phyloP scores from a whole-genome alignment of 2,888 invertebrate species.

The Rambutsinella grinnellia region DNA sequence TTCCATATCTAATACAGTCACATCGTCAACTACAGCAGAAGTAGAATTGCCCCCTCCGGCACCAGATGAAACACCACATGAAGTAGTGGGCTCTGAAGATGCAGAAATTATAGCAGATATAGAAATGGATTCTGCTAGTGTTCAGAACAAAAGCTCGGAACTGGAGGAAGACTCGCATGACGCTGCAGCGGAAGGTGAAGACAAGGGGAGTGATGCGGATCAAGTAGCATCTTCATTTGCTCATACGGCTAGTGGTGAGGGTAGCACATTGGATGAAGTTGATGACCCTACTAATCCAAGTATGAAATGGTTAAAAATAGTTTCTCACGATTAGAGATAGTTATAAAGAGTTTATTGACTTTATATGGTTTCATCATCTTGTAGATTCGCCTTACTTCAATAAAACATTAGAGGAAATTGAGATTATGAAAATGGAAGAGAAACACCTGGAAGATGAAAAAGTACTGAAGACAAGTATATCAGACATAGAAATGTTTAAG shows the following conservation, averaged over 20 bases:
- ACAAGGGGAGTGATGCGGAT: constrained; percentile 27
- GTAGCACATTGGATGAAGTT: constrained; percentile 37
- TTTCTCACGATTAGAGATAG: background rate
- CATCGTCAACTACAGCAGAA: constrained; percentile 25
- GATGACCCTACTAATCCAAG: constrained; percentile 56
- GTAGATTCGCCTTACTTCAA: constrained; percentile 64
- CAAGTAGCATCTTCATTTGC: constrained; percentile 51
- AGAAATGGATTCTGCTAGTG: constrained; percentile 26
- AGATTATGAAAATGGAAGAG: constrained; percentile 63
- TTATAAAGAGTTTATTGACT: background rate
- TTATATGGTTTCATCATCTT: background rate
- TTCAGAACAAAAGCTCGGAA: constrained; percentile 56
- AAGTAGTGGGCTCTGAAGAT: constrained; percentile 42
- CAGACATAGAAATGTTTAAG: constrained; percentile 75
- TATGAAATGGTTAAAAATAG: constrained; percentile 16
- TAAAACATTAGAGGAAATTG: constrained; percentile 65
- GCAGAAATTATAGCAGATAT: constrained; percentile 24
- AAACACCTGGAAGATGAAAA: constrained; percentile 64
- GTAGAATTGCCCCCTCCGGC: constrained; percentile 8
- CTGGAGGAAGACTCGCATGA: constrained; percentile 51
- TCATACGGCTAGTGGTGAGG: constrained; percentile 63
- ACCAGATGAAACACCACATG: background rate
- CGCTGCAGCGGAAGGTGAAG: constrained; percentile 51
- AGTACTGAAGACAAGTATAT: constrained; percentile 70
- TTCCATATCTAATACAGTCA: constrained; percentile 12